Evolutionary conservation across 1,140 invertebrate species (phyloP), one percentile per base, ranked within the genome.

Genomic region (Eriosoma lanigerum): DNA sequence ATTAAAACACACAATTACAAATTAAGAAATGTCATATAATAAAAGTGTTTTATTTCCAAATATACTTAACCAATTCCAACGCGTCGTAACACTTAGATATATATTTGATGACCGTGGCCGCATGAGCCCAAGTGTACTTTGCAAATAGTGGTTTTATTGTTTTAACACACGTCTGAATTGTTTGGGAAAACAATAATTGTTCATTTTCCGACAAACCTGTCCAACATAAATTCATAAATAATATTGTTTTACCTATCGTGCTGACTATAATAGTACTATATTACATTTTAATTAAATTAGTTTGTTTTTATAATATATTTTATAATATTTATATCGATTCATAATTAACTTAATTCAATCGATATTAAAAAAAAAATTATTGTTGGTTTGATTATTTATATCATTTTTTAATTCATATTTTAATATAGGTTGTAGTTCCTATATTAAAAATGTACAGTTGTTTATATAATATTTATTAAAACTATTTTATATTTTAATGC

Each of bases 51-150:
- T 38, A 38, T 38, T 4, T 38, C 3, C 32, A 4, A 38, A 38
- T 38, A 21, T 3, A 21, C 72, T 75, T 60, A 78, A 78, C 75
- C n/a, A 21, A 32, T 78, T 78, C 75, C 21, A 78, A 29, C n/a
- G 38, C n/a, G 6, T 21, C 21, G 8, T 29, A 78, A 46, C 75
- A 78, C 13, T 1, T 29, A 3, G 15, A 26, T 6, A 78, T 5
- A 48, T 78, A 62, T 17, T 24, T 60, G 1, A 62, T 26, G 4
- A 62, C 54, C 5, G 10, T 3, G 0, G 44, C 21, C 0, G 21
- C 5, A 1, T 62, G 32, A 60, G 17, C 8, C 75, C 75, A 78
- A 10, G 38, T 62, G 15, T 29, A 78, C 12, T 48, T 46, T 5
- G 1, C 0, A 1, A 29, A 13, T 15, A 78, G 15, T 19, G 75